These are phyloP conservation scores for Eulemur coronatus DNA, from an alignment of 2,797 vertebrate species.

Conservation along the genomic window DNA sequence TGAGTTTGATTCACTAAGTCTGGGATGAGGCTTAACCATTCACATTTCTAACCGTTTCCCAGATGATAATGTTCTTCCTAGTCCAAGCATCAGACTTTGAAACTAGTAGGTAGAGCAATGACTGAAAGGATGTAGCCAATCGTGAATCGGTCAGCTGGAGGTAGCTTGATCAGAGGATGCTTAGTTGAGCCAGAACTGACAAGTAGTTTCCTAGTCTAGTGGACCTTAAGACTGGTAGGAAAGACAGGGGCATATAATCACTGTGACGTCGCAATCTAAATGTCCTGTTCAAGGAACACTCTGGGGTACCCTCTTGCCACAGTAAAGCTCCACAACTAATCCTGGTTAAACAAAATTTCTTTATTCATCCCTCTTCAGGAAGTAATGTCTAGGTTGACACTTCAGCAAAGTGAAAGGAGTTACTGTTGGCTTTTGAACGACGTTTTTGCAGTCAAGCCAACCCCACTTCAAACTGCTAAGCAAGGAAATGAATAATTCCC, in stretches of 20 bases:
- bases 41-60: neutral
- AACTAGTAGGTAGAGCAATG: neutral
- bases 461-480: neutral
- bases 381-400: neutral
- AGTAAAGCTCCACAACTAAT: neutral
- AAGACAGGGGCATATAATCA: rapidly evolving
- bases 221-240: neutral
- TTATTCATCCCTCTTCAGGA: neutral
- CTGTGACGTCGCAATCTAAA: neutral
- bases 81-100: neutral
- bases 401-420: neutral
- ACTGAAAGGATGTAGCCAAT: neutral
- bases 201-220: neutral
- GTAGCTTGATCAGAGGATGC: neutral
- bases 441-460: neutral
- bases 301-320: too few relatives aligned
- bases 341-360: neutral
- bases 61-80: neutral
- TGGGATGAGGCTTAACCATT: neutral
- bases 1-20: neutral
- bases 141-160: neutral
- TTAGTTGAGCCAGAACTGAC: neutral
- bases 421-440: neutral
- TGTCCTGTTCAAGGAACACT: neutral
- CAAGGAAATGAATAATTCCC: neutral